These are phyloP conservation scores for Polyodon spathula DNA, from an alignment of 2,113 vertebrate species.

Conservation along the genomic window DNA sequence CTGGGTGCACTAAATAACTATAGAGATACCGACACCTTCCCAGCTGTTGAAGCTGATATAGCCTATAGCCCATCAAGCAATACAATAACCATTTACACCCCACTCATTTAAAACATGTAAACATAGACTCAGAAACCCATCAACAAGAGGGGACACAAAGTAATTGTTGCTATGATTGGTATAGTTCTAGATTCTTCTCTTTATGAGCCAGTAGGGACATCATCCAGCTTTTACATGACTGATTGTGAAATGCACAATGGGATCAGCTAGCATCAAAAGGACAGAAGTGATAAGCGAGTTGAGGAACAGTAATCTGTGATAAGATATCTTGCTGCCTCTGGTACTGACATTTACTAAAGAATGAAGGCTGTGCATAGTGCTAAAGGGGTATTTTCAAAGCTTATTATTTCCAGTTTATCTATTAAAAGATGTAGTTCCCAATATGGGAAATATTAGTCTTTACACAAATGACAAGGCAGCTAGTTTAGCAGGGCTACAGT, in stretches of 20 bases:
- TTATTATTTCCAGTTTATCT: no score
- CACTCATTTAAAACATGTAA: background rate
- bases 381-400: no score
- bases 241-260: background rate
- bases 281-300: no score
- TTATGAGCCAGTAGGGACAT: background rate
- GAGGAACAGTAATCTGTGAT: no score
- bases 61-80: background rate
- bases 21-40: background rate
- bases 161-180: background rate
- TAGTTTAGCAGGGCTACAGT: no score
- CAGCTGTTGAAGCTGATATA: background rate
- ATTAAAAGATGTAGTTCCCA: no score
- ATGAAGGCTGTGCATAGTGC: no score
- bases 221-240: background rate
- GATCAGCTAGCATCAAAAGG: background rate
- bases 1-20: background rate
- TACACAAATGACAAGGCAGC: no score
- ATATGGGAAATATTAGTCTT: no score
- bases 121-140: background rate
- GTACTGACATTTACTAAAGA: no score
- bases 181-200: background rate
- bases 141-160: background rate
- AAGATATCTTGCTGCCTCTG: no score
- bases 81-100: background rate